Evolutionary conservation across 2,888 invertebrate species (phyloP).

Genomic region (Bugulina stolonifera): DNA sequence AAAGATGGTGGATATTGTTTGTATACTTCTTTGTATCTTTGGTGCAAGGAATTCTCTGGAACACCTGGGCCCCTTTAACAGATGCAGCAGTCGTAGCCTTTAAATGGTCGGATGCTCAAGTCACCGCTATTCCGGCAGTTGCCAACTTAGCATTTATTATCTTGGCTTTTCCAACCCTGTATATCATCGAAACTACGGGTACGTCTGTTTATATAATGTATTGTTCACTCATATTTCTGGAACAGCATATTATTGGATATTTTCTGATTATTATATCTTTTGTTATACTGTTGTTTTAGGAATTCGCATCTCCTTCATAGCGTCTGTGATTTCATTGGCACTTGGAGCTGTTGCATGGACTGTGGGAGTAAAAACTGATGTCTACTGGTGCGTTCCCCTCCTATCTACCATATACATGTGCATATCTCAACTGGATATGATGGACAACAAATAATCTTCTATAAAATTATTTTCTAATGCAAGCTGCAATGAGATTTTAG

Average conservation of each 20-base stretch:
- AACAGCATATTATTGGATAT: too few species aligned
- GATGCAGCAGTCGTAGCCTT: not conserved
- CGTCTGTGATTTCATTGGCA: not conserved
- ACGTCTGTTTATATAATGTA: too few species aligned
- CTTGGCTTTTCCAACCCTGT: conserved; percentile 1
- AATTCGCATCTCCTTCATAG: not conserved
- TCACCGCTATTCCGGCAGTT: not conserved
- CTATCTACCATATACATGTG: too few species aligned
- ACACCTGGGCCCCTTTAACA: not conserved
- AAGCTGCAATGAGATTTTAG: too few species aligned
- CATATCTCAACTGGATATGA: too few species aligned
- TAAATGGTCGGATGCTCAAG: not conserved
- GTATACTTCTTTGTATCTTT: not conserved
- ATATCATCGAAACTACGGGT: not conserved
- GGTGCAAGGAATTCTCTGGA: conserved; percentile 5
- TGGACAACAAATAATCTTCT: too few species aligned
- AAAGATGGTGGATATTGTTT: conserved; percentile 3
- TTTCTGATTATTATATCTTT: too few species aligned
- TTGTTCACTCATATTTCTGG: too few species aligned
- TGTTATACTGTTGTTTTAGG: not conserved
- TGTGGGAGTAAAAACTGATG: not conserved
- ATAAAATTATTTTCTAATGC: too few species aligned
- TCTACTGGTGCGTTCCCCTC: not conserved
- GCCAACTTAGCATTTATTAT: not conserved
- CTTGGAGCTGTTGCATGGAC: not conserved